These are phyloP conservation scores for Daktulosphaira vitifoliae DNA, from an alignment of 1,140 invertebrate genomes.

Conservation along the genomic window DNA sequence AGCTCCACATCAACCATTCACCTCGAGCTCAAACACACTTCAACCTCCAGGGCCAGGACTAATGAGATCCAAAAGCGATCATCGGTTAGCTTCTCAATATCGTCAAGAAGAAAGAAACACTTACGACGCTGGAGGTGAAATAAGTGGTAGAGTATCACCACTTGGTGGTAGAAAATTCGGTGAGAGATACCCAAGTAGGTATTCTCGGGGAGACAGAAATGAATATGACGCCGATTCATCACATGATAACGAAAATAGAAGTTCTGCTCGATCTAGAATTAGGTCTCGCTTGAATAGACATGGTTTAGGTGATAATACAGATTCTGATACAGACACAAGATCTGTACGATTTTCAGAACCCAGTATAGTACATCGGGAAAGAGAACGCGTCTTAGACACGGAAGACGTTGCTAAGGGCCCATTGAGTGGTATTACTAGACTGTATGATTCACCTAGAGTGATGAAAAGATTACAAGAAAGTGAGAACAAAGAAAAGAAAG, in stretches of 20 bases:
- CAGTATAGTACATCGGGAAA: conserved; percentile 47
- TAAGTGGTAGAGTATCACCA: conserved; percentile 51
- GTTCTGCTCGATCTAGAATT: conserved; percentile 54
- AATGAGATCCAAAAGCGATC: conserved; percentile 88
- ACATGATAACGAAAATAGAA: conserved; percentile 51
- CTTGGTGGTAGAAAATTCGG: conserved; percentile 64
- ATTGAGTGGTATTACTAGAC: conserved; percentile 77
- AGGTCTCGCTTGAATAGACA: conserved; percentile 63
- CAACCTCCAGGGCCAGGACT: conserved; percentile 60
- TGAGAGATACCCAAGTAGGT: conserved; percentile 46
- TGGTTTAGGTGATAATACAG: conserved; percentile 47
- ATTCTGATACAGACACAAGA: conserved; percentile 58
- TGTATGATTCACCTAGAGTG: conserved; percentile 78
- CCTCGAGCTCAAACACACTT: conserved; percentile 43
- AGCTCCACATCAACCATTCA: conserved; percentile 47
- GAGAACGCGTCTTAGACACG: conserved; percentile 74
- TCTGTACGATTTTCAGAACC: conserved; percentile 53
- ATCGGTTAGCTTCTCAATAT: conserved; percentile 79
- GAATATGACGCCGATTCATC: conserved; percentile 51
- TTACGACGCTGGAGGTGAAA: conserved; percentile 41
- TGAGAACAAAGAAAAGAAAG: conserved; percentile 62
- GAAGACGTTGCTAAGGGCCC: conserved; percentile 78
- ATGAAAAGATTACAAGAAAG: conserved; percentile 79
- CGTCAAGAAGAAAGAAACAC: conserved; percentile 61
- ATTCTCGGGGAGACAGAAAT: conserved; percentile 33